phyloP scores from a whole-genome alignment of 2,113 vertebrate species.

The Embiotoca jacksoni region DNA sequence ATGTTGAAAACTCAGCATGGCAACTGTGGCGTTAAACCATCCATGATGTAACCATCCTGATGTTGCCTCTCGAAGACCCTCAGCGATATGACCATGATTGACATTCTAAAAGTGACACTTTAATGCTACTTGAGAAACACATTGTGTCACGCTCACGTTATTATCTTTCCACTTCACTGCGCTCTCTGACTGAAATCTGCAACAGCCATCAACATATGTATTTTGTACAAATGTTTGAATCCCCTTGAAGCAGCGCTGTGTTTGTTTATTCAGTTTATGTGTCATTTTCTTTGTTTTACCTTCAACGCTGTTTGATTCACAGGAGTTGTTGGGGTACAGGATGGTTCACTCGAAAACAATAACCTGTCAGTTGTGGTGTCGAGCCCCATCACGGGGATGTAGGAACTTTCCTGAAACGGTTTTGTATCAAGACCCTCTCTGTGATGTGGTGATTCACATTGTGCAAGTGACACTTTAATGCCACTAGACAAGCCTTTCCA shows the following conservation, averaged over 20 bases:
- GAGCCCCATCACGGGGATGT: not conserved
- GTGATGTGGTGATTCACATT: constrained; percentile 42
- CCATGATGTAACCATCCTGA: constrained; percentile 25
- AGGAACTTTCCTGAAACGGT: not conserved
- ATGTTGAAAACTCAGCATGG: not conserved
- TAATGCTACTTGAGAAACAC: constrained; percentile 60
- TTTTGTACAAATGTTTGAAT: constrained; percentile 9
- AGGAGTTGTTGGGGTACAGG: not conserved
- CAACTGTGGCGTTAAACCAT: constrained; percentile 28
- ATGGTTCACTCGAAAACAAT: constrained; percentile 10
- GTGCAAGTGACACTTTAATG: constrained; percentile 55
- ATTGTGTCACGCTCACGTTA: constrained; percentile 36
- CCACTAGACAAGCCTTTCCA: constrained; percentile 59
- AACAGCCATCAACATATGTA: constrained; percentile 36
- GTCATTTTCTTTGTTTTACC: not conserved
- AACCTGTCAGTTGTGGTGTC: not conserved
- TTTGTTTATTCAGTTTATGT: not conserved
- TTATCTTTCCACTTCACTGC: constrained; percentile 59
- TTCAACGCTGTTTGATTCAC: not conserved
- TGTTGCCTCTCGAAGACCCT: constrained; percentile 28
- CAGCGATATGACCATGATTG: constrained; percentile 51
- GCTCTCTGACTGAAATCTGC: constrained; percentile 31
- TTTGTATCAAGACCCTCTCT: not conserved
- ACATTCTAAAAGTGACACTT: constrained; percentile 53
- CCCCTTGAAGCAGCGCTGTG: not conserved